Conservation (phyloP, 2,113 vertebrate genomes). For the Speoplatyrhinus poulsoni region DNA sequence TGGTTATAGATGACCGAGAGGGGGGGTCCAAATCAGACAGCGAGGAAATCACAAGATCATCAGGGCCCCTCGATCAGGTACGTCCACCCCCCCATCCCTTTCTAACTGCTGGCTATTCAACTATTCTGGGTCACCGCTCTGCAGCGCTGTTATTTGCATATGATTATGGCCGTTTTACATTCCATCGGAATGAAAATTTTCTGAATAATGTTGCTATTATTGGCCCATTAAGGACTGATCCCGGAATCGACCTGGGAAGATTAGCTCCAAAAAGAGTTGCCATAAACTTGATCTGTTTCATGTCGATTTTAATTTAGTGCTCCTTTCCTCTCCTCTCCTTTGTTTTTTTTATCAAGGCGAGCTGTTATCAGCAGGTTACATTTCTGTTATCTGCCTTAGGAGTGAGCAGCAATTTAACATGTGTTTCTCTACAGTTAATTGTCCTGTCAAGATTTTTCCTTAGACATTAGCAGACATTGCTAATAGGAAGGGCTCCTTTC, state of each 20-base stretch:
- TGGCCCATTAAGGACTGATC: conserved; percentile 96
- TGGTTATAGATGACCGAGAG: conserved; percentile 99
- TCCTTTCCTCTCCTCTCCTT: conserved; percentile 79
- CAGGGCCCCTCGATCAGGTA: conserved; percentile 98
- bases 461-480: conserved; percentile 93
- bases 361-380: conserved; percentile 37
- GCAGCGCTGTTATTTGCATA: conserved; percentile 95
- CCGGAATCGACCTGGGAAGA: conserved; percentile 89
- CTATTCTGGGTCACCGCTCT: conserved; percentile 87
- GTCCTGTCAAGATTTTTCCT: conserved; percentile 93
- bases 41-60: conserved; percentile 97
- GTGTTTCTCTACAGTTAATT: conserved; percentile 89
- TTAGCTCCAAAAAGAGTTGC: conserved; percentile 90
- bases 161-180: conserved; percentile 95
- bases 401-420: conserved; percentile 66
- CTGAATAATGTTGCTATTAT: conserved; percentile 98
- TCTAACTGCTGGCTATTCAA: conserved; percentile 81
- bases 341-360: conserved; percentile 57
- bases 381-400: conserved; percentile 38
- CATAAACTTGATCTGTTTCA: conserved; percentile 94
- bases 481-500: conserved; percentile 75
- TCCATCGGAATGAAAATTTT: conserved; percentile 93
- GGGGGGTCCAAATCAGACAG: conserved; percentile 98
- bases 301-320: conserved; percentile 96
- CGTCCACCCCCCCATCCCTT: conserved; percentile 25